phyloP scores from a whole-genome alignment of 2,888 invertebrate genomes.

The Ferdinandea cuprea region DNA sequence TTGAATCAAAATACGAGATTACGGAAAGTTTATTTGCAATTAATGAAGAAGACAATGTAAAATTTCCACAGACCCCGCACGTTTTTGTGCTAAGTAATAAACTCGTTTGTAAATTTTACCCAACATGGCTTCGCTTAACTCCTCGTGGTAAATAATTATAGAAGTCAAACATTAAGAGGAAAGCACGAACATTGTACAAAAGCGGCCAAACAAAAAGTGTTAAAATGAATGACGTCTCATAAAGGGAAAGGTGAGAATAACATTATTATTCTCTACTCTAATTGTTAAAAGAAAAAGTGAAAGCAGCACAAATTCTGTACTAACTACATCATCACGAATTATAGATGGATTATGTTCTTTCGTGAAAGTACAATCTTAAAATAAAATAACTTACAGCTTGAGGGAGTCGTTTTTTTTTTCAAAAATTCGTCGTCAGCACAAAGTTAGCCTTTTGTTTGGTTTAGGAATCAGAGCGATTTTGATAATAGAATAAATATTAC shows the following conservation, averaged over 20 bases:
- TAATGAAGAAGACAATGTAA: not conserved
- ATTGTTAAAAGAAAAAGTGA: conserved; percentile 44
- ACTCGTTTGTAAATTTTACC: not conserved
- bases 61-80: not conserved
- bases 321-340: conserved; percentile 37
- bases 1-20: no score
- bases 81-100: not conserved
- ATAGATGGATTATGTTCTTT: conserved; percentile 43
- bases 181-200: not conserved
- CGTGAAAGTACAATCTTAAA: conserved; percentile 16
- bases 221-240: conserved; percentile 4
- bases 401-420: not conserved
- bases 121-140: not conserved
- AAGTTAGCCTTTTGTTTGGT: not conserved
- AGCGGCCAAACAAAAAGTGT: conserved; percentile 4
- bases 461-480: not conserved
- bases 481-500: conserved; percentile 5
- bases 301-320: conserved; percentile 52
- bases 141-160: not conserved
- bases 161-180: not conserved
- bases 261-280: conserved; percentile 16
- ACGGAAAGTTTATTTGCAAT: no score
- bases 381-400: conserved; percentile 3
- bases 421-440: no score
- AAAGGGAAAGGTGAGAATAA: conserved; percentile 54